These are phyloP conservation scores for Euproctis similis DNA, from an alignment of 2,888 invertebrate species.

Conservation along the genomic window DNA sequence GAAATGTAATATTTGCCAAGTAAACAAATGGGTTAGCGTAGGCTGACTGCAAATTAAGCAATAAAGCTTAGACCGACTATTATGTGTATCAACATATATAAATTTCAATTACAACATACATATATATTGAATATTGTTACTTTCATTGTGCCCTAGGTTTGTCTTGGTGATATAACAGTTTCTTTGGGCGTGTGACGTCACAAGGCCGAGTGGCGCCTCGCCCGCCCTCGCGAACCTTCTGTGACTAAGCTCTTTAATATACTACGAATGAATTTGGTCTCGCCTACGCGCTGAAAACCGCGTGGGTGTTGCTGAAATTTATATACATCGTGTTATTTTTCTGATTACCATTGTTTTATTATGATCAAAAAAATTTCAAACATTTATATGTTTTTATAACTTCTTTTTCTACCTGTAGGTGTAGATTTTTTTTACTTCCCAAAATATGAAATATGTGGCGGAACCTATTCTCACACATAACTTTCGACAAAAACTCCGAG, in stretches of 20 bases:
- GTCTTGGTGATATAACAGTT: conserved; percentile 11
- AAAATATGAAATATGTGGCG: too few relatives aligned
- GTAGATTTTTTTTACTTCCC: too few relatives aligned
- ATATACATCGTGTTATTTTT: conserved; percentile 27
- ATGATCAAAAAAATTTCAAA: too few relatives aligned
- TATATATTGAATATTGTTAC: not conserved
- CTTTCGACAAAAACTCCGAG: too few relatives aligned
- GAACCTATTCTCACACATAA: too few relatives aligned
- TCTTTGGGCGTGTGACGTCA: conserved; percentile 23
- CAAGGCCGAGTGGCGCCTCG: conserved; percentile 22
- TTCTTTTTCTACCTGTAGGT: too few relatives aligned
- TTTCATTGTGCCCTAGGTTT: conserved; percentile 7
- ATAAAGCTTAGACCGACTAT: too few relatives aligned
- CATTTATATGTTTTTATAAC: too few relatives aligned
- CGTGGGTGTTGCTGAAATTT: conserved; percentile 35
- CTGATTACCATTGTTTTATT: not conserved
- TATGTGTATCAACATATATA: too few relatives aligned
- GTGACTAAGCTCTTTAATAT: conserved; percentile 40
- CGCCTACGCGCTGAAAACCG: conserved; percentile 41
- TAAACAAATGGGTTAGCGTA: too few relatives aligned
- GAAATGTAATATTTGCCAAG: too few relatives aligned
- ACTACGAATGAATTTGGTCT: conserved; percentile 35
- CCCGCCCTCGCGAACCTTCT: conserved; percentile 18
- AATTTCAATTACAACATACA: not conserved
- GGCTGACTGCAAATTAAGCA: too few relatives aligned